Evolutionary conservation across 2,888 invertebrate species (phyloP), one percentile per base, ranked within the genome.

Genomic region (Polydrusus pterygomalis): DNA sequence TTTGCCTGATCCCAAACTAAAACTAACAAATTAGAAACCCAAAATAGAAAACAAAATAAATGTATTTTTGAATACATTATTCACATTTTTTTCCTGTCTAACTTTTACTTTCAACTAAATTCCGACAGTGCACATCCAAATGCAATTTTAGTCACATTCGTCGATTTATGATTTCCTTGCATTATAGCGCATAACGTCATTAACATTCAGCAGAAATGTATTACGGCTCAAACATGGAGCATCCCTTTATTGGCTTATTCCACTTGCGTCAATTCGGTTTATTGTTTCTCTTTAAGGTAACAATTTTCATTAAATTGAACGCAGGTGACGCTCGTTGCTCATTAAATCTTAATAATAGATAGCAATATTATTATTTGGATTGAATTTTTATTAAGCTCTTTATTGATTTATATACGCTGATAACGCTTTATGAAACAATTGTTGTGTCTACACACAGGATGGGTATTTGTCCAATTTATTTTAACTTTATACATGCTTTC

Each of bases 321-420:
- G 20, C 18, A 49, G 56, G 13, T 71, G 63, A 64, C 71, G 71
- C 40, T 38, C 49, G 18, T 58, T 38, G 43, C 45, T 67, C 56
- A 58, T 47, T 58, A 72, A 71, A 72, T 65, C 45, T 58, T 67
- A 72, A 68, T 73, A 73, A 73, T 73, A 73, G 73, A 68, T 73
- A 73, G 51, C 68, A 70, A 58, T 70, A 47, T 47, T 70, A 60
- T 60, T 70, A 60, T 70, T 70, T 70, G 70, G 60, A 30, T 70
- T 60, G 70, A 70, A 70, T 70, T 60, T 70, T 70, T 70, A 70
- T 70, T 40, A 60, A 67, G 51, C 51, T 67, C 51, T 67, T 34
- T 67, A 67, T 67, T 67, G 67, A 54, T 54, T 67, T 15, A 40
- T 15, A 40, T 54, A 20, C 38, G 51, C 38, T 30, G 64, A 64